Evolutionary conservation across 2,113 vertebrate genomes (phyloP).

Genomic region (Columbina picui): DNA sequence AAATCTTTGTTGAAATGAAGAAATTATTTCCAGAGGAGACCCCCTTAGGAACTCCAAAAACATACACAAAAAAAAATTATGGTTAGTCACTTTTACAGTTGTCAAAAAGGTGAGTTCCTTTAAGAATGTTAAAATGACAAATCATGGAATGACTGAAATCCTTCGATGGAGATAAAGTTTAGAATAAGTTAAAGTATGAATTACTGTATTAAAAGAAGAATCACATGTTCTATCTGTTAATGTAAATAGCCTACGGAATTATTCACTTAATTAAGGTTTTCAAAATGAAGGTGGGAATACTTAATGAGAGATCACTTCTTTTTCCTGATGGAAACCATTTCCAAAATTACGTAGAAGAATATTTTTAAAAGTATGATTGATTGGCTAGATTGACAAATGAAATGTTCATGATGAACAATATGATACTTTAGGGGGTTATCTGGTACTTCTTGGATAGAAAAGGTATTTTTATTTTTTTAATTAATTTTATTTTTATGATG

Average conservation of each 20-base stretch:
- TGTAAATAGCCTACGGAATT: background rate
- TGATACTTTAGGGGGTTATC: rapidly evolving
- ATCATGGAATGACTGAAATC: background rate
- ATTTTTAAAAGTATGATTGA: background rate
- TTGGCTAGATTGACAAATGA: background rate
- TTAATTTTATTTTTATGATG: background rate
- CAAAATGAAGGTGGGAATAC: background rate
- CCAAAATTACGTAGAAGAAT: background rate
- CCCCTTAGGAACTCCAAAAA: background rate
- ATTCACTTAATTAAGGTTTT: background rate
- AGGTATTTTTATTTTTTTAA: background rate
- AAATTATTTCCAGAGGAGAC: background rate
- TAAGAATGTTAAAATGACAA: background rate
- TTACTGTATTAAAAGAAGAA: background rate
- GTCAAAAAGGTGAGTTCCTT: background rate
- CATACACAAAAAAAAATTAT: background rate
- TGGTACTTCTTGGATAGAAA: background rate
- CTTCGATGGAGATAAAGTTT: background rate
- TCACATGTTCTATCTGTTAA: background rate
- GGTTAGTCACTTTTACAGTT: background rate
- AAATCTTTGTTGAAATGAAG: background rate
- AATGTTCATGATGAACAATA: background rate
- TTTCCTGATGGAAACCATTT: background rate
- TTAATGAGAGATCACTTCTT: background rate
- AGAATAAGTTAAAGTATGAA: background rate